Evolutionary conservation across 2,113 vertebrate species (phyloP).

Genomic region (Melanerpes aurifrons): DNA sequence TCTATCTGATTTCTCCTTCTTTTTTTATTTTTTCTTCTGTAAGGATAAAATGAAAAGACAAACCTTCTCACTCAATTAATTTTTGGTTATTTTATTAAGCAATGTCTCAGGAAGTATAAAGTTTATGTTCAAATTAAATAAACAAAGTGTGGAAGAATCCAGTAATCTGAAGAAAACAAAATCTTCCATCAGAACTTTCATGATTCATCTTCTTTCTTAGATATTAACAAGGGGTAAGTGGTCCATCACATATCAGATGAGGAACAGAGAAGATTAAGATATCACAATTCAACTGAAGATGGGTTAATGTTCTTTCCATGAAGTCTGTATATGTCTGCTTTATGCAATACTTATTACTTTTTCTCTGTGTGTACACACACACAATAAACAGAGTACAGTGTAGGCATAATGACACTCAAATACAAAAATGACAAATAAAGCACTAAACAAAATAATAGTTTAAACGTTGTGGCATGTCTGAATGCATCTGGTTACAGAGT

Average conservation of each 20-base stretch:
- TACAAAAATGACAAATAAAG: not conserved
- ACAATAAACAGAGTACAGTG: not conserved
- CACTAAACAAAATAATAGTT: not conserved
- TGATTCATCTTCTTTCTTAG: not conserved
- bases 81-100: not conserved
- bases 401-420: not conserved
- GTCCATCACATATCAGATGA: not conserved
- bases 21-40: not conserved
- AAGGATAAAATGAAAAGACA: not conserved
- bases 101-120: not conserved
- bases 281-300: not conserved
- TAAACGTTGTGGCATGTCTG: not conserved
- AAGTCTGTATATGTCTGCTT: not conserved
- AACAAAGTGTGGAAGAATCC: not conserved
- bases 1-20: not conserved
- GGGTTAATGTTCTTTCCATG: no score
- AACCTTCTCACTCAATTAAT: not conserved
- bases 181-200: not conserved
- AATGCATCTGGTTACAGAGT: not conserved
- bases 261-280: not conserved
- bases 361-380: not conserved
- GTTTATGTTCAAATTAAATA: not conserved
- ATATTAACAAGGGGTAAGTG: not conserved
- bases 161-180: not conserved
- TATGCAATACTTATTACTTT: not conserved